Evolutionary conservation across 1,140 invertebrate species (phyloP).

Genomic region (Platyscapa corneri): DNA sequence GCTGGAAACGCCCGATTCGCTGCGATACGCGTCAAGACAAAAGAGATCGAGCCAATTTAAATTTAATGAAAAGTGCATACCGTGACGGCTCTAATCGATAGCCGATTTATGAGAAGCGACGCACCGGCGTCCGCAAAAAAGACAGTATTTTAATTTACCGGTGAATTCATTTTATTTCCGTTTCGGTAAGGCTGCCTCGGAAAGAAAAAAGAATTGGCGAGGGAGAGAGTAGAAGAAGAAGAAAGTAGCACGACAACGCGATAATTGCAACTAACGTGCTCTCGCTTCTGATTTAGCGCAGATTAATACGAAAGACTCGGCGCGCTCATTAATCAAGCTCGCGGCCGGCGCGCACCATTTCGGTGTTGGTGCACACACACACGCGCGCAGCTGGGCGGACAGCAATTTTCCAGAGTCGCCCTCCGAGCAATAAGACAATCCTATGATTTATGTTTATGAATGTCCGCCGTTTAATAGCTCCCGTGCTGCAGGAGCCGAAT

Average conservation of each 20-base stretch:
- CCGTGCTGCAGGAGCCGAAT: constrained; percentile 39
- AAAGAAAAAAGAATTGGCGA: neutral
- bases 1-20: too few relatives aligned
- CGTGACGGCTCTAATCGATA: neutral
- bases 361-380: constrained; percentile 1
- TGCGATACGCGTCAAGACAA: neutral
- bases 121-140: neutral
- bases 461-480: constrained; percentile 59
- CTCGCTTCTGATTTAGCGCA: constrained; percentile 22
- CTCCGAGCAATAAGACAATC: constrained; percentile 53
- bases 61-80: neutral
- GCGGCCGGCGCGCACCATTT: constrained; percentile 4
- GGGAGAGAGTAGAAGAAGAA: neutral
- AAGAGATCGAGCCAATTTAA: neutral
- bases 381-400: constrained; percentile 45
- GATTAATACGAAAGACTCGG: constrained; percentile 38
- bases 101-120: neutral
- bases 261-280: neutral
- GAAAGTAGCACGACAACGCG: neutral
- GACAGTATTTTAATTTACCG: neutral
- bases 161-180: neutral
- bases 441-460: constrained; percentile 62
- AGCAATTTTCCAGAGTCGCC: constrained; percentile 48
- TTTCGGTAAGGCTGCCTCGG: neutral
- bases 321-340: constrained; percentile 38